Evolutionary conservation across 2,888 invertebrate species (phyloP), one percentile per base, ranked within the genome.

Genomic region (Athetis lepigone): DNA sequence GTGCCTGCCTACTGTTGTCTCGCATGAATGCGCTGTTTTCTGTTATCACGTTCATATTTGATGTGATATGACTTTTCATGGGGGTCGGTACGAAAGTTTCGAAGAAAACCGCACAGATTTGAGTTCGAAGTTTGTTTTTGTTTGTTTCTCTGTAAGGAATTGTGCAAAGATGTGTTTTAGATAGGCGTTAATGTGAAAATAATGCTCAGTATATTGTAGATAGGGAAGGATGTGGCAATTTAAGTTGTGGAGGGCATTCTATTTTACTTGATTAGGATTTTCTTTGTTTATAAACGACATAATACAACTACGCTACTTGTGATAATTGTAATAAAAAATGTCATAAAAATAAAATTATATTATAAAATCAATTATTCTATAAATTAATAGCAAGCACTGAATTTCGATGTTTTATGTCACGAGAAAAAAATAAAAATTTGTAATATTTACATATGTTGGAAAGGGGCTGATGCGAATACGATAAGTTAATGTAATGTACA

Each of bases 341-440:
- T 73, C 65, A 40, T 69, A 58, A 63, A 66, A 52, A 61, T 67
- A 74, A 72, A 69, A 71, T 73, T 70, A 70, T 77, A 82, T 80
- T 72, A 79, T 83, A 83, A 82, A 83, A 85, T 85, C 79, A 86
- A 88, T 88, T 86, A 89, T 85, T 88, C 84, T 90, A 88, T 88
- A 85, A 88, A 33, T 33, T 33, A 33, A 90, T 92, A 92, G 90
- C 85, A 88, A 91, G 94, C 94, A 94, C 93, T 93, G 93, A 93
- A 91, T 90, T 93, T 93, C 89, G 90, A 93, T 93, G 92, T 93
- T 92, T 90, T 92, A 90, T 88, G 88, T 90, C 93, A 93, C 93
- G 73, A 86, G 66, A 67, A 67, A 86, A 88, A 87, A 85, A 88
- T 73, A 80, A 84, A 81, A 85, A 88, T 88, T 89, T 89, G 91